Evolutionary conservation across 1,140 invertebrate genomes (phyloP), one percentile per base, ranked within the genome.

Genomic region (Meloidogyne exigua): DNA sequence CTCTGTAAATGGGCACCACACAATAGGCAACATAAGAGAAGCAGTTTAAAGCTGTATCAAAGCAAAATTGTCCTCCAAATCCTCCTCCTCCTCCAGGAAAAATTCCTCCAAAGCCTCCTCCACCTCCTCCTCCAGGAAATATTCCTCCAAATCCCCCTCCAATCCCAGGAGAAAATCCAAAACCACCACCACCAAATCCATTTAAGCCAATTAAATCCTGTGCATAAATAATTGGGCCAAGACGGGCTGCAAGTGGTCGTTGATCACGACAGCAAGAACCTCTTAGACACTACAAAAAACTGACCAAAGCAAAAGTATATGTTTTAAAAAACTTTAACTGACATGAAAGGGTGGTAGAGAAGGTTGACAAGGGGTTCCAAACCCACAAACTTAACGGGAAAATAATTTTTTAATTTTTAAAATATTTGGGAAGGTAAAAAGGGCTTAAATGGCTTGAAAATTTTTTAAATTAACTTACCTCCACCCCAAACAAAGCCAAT

Each of bases 401-500:
- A 11, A 21, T 13, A 32, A 68, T 11, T 44, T 21, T 18, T n/a
- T 66, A 11, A 23, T 72, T 63, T n/a, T 9, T 9, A 1, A 32
- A n/a, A n/a, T n/a, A n/a, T n/a, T n/a, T n/a, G n/a, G n/a, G n/a
- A n/a, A n/a, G n/a, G n/a, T n/a, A n/a, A n/a, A n/a, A n/a, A n/a
- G n/a, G n/a, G n/a, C n/a, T n/a, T n/a, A n/a, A n/a, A n/a, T n/a
- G n/a, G n/a, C n/a, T n/a, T n/a, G n/a, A n/a, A n/a, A 74, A 28
- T 13, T 11, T 32, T 65, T 36, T 36, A 7, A 66, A 66, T 18
- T 1, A 75, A 76, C 75, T 76, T 64, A 76, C 75, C 26, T 76
- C 75, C 75, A 49, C 75, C 75, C 49, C 66, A 76, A 15, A 76
- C 75, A 71, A 76, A 76, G 26, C 75, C 75, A 36, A 76, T 32